A percentile compares a stretch with the other conserved stretches of the same genome.
Conservation (phyloP, 2,888 invertebrate species). For the Dexiosoma caninum region DNA sequence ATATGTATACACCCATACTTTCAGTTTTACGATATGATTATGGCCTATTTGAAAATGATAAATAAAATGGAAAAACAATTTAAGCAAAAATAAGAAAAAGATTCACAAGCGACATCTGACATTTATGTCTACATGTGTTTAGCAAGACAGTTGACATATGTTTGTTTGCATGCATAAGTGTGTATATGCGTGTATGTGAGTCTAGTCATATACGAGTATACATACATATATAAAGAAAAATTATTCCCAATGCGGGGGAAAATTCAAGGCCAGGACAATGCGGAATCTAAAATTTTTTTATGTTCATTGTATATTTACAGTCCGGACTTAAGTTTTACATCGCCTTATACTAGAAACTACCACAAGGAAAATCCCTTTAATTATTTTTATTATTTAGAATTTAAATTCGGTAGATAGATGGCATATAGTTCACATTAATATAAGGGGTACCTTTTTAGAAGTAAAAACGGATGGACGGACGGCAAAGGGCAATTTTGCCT, state of each 20-base stretch:
- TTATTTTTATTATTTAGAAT: too few species aligned
- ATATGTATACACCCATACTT: background rate
- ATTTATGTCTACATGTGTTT: constrained; percentile 78
- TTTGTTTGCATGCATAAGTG: constrained; percentile 42
- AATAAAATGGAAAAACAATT: constrained; percentile 26
- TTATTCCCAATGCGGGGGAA: background rate
- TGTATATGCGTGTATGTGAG: background rate
- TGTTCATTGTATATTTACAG: too few species aligned
- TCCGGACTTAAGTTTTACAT: too few species aligned
- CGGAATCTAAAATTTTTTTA: too few species aligned
- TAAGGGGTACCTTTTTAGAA: too few species aligned
- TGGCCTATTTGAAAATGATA: constrained; percentile 56
- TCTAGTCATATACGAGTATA: constrained; percentile 11
- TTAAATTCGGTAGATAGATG: too few species aligned
- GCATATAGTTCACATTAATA: too few species aligned
- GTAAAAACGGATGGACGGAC: too few species aligned
- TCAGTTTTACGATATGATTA: constrained; percentile 36
- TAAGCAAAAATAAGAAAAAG: constrained; percentile 39
- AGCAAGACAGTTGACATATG: constrained; percentile 75
- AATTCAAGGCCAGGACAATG: background rate
- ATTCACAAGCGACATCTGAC: constrained; percentile 67
- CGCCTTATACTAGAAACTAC: too few species aligned
- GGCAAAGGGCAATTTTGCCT: too few species aligned
- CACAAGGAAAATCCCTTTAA: too few species aligned
- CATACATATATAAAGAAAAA: too few species aligned